These are phyloP conservation scores for Brenthis daphne DNA, from an alignment of 2,888 invertebrate species.

Conservation along the genomic window DNA sequence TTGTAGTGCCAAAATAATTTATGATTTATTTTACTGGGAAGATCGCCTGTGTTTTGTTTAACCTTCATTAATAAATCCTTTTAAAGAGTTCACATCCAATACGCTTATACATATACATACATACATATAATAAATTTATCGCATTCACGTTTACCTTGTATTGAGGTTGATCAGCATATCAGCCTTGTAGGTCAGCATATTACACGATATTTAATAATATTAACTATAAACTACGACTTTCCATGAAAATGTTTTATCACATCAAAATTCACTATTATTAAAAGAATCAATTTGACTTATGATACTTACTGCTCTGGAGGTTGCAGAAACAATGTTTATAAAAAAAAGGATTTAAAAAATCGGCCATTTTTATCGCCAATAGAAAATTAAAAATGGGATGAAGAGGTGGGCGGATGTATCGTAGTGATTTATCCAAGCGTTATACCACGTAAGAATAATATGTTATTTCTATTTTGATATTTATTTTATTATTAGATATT, in stretches of 20 bases:
- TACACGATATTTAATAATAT: neutral
- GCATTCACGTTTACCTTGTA: constrained; percentile 18
- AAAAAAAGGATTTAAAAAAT: too few relatives aligned
- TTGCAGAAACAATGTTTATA: too few relatives aligned
- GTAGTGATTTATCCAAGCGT: too few relatives aligned
- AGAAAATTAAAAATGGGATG: too few relatives aligned
- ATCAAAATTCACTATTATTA: too few relatives aligned
- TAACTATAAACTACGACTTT: neutral
- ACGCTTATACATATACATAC: neutral
- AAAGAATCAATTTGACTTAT: too few relatives aligned
- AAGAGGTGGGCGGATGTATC: too few relatives aligned
- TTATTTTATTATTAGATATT: too few relatives aligned
- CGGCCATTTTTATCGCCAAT: too few relatives aligned
- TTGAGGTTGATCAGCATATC: constrained; percentile 8
- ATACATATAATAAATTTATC: constrained; percentile 8
- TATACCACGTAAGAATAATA: too few relatives aligned
- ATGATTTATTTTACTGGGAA: neutral
- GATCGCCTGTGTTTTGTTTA: neutral
- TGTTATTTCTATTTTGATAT: too few relatives aligned
- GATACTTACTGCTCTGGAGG: too few relatives aligned
- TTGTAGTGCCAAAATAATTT: neutral
- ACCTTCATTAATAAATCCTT: constrained; percentile 13
- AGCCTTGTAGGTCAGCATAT: constrained; percentile 4
- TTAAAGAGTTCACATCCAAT: constrained; percentile 2
- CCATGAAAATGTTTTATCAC: neutral